Evolutionary conservation across 2,888 invertebrate species (phyloP).

Genomic region (Cyrtodaria siliqua): DNA sequence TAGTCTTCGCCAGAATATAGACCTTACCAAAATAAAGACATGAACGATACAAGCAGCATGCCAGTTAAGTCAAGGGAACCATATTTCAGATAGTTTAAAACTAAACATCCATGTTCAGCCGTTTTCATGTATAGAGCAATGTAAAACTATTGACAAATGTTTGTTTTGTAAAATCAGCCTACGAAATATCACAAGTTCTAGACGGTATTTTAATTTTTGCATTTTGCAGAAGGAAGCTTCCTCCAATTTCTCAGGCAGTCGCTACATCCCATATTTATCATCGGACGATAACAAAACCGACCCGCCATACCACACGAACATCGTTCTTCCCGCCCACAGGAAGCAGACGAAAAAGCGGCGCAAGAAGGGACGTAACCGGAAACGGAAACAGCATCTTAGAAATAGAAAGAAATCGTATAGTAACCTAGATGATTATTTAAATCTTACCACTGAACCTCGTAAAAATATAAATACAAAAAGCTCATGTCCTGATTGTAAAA

Average conservation of each 20-base stretch:
- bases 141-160: too few relatives aligned
- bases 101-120: too few relatives aligned
- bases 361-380: constrained; percentile 49
- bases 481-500: constrained; percentile 56
- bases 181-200: too few relatives aligned
- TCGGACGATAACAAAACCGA: constrained; percentile 30
- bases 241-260: constrained; percentile 24
- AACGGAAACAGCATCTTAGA: constrained; percentile 30
- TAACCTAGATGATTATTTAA: constrained; percentile 50
- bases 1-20: too few relatives aligned
- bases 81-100: too few relatives aligned
- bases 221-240: constrained; percentile 39
- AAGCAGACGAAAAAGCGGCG: constrained; percentile 47
- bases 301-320: constrained; percentile 44
- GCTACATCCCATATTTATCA: constrained; percentile 37
- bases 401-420: constrained; percentile 26
- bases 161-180: too few relatives aligned
- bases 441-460: constrained; percentile 37
- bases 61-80: too few relatives aligned
- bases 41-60: too few relatives aligned
- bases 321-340: constrained; percentile 48
- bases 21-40: too few relatives aligned
- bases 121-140: too few relatives aligned
- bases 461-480: constrained; percentile 39
- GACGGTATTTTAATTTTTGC: too few relatives aligned